phyloP scores from a whole-genome alignment of 2,888 invertebrate genomes.

The Bellardia bayeri region DNA sequence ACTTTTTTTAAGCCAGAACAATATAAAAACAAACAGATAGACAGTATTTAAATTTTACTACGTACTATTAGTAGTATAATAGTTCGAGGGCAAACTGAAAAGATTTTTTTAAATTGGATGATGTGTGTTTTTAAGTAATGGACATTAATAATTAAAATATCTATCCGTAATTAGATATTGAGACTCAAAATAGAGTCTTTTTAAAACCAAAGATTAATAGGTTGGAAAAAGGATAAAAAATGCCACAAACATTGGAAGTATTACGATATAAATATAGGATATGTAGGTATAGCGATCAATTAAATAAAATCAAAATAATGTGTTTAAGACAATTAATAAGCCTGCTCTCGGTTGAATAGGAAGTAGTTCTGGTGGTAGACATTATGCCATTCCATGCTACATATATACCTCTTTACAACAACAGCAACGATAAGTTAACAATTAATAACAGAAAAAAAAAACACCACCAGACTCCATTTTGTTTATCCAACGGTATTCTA shows the following conservation, averaged over 20 bases:
- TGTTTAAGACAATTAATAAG: not conserved
- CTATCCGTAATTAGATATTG: no score
- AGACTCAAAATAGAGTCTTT: not conserved
- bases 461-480: conserved; percentile 67
- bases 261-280: no score
- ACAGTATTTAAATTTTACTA: conserved; percentile 42
- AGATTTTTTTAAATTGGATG: not conserved
- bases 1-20: conserved; percentile 25
- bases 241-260: not conserved
- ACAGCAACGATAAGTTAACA: conserved; percentile 44
- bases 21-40: conserved; percentile 26
- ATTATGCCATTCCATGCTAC: conserved; percentile 58
- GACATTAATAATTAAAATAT: no score
- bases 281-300: no score
- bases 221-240: no score
- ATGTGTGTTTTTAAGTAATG: no score
- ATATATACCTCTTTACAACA: not conserved
- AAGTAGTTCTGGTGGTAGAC: conserved; percentile 43
- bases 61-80: not conserved
- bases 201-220: not conserved
- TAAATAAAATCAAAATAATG: no score
- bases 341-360: not conserved
- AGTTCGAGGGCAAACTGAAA: not conserved
- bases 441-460: conserved; percentile 43
- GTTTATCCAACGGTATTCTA: conserved; percentile 55